phyloP scores from a whole-genome alignment of 2,113 vertebrate species.

The Phaethornis superciliosus region DNA sequence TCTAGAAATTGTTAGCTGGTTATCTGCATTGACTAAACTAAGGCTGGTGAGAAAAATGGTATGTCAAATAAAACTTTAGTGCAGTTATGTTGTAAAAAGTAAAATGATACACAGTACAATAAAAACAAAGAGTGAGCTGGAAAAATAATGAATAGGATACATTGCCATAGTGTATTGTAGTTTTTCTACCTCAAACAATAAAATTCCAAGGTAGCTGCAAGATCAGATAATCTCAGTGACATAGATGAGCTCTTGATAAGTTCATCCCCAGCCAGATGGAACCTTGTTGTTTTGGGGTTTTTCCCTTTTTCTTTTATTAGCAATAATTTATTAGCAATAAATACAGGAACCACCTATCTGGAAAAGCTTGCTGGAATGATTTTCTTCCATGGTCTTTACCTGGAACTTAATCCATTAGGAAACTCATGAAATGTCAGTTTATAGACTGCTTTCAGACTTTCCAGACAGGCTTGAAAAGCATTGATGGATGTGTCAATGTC shows the following conservation, averaged over 20 bases:
- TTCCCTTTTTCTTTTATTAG: neutral
- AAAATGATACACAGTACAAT: constrained; percentile 30
- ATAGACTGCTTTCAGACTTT: neutral
- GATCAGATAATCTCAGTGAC: neutral
- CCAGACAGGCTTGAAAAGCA: neutral
- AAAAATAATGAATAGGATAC: neutral
- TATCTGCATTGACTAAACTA: neutral
- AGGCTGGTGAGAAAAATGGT: neutral
- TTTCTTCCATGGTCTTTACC: neutral
- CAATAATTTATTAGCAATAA: neutral
- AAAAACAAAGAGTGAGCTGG: neutral
- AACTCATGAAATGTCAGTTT: neutral
- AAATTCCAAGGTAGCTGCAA: neutral
- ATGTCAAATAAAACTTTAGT: neutral
- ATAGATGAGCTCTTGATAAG: neutral
- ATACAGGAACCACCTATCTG: neutral
- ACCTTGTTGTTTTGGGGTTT: neutral
- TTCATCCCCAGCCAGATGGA: neutral
- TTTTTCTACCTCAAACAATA: neutral
- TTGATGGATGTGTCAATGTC: neutral
- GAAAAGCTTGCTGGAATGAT: neutral
- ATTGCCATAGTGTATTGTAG: neutral
- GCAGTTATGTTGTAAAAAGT: neutral
- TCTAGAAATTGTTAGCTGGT: neutral
- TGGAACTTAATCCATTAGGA: neutral